Base-by-base conservation (phyloP, 23 tunicate genomes). In the Styela clava region DNA sequence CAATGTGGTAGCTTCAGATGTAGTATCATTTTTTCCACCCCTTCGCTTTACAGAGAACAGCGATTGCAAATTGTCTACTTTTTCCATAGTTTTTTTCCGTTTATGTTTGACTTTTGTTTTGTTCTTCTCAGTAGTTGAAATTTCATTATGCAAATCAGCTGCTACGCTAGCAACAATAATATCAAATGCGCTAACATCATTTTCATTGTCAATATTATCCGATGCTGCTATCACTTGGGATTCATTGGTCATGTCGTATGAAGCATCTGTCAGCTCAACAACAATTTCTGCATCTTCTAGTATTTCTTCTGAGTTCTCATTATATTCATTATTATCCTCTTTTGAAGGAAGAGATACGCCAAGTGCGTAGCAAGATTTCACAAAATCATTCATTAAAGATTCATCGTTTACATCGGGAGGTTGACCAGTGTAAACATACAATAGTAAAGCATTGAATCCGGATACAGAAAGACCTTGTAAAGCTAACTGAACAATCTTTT, bases 341-440 rank as follows among this genome's bases (percentile, higher is more conserved):
- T 65, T 7, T 7, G 30, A 26, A 65, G 31, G 71, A 5, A 65
- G 31, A 5, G 9, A 3, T 5, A 65, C 16, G 16, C 31, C 71
- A 3, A 65, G 16, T 5, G 71, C 31, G 16, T 26, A 26, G 16
- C 71, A 65, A 28, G 16, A 26, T 16, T 65, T 65, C 30, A 65
- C 71, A 65, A 65, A 65, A 28, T 65, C 71, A 25, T 25, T 28
- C 30, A 25, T 25, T 28, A 65, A 9, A 7, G 16, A 3, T 7
- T 65, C 31, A 26, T 65, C 16, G 31, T 44, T 26, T 24, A 12
- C 52, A 29, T 51, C 64, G 0, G 81, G 81, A n/a, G 52, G 29
- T 20, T 27, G 27, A 27, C 81, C 81, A 52, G 81, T 44, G 64
- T 76, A 76, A 24, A 76, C 7, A 52, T 33, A 76, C 19, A 27